Base-by-base conservation (phyloP, 1,140 invertebrate species). In the Marisa cornuarietis region DNA sequence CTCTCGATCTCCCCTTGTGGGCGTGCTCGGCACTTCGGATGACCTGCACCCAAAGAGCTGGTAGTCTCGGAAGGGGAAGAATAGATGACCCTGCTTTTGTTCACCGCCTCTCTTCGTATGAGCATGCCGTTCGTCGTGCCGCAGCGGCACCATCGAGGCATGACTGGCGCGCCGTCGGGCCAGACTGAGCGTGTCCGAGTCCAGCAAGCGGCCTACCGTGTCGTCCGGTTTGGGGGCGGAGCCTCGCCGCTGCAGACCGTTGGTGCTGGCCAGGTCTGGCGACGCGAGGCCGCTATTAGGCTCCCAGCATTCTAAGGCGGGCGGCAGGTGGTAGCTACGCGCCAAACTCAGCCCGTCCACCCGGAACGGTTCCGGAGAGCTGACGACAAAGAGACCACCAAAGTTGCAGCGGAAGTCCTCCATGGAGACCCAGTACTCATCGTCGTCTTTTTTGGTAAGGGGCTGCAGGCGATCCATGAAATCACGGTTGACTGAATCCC, bases 361-460 rank as follows among this genome's bases (percentile, higher is more conserved):
- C 13, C 83, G 82, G 76, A 83, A 90, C 9, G 88, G 87, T 42
- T 87, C 87, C 6, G 82, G 80, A 24, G 80, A 84, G 76, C 85
- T 89, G 74, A 86, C 83, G 58, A 90, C 86, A n/a, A 90, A 83
- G 11, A 90, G 68, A 16, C 88, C 88, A 11, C 87, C 88, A 80
- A 89, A 90, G 79, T 90, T 87, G 76, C 87, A 88, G 74, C 86
- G 84, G 85, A 90, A 90, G 80, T 90, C 88, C 16, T 87, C 85
- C 51, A 87, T 75, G 5, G 84, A 84, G 76, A 90, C 82, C 88
- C 88, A 90, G 77, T 87, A 90, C 73, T 89, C 88, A 75, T 86
- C 84, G 9, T 84, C 66, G 20, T 90, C 88, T 71, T 87, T 88
- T 75, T 82, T 84, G 24, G 61, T 71, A 20, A 85, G 68, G 8